phyloP scores from a whole-genome alignment of 2,888 invertebrate species.

The Melangyna quadrimaculata region DNA sequence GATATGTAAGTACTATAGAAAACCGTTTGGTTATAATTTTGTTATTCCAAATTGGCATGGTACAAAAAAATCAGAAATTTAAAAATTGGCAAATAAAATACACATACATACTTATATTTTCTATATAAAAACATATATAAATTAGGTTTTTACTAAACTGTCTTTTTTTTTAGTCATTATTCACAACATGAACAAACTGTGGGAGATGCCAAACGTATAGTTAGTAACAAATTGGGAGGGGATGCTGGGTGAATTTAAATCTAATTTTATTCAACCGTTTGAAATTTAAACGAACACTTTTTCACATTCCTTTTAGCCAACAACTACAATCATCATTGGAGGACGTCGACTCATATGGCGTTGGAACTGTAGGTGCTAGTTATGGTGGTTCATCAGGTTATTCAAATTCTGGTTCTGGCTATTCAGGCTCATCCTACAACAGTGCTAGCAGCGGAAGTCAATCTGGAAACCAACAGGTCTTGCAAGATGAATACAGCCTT shows the following conservation, averaged over 20 bases:
- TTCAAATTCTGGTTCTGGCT: constrained; percentile 23
- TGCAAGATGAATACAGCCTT: constrained; percentile 13
- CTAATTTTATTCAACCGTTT: constrained; percentile 28
- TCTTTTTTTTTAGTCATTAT: constrained; percentile 75
- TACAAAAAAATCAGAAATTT: constrained; percentile 65
- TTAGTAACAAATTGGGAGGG: constrained; percentile 71
- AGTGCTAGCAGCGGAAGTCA: constrained; percentile 18
- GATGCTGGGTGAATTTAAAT: constrained; percentile 66
- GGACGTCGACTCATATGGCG: constrained; percentile 75
- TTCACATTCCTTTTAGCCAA: background rate
- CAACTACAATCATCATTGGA: constrained; percentile 73
- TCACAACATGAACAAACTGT: constrained; percentile 78
- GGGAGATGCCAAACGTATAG: constrained; percentile 77
- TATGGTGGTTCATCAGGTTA: constrained; percentile 33
- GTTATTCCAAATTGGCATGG: constrained; percentile 76
- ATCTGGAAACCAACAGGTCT: constrained; percentile 39
- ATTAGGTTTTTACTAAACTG: background rate
- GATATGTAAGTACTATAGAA: constrained; percentile 78
- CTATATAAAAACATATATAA: too few relatives aligned
- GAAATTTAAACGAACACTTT: background rate
- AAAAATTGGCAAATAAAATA: constrained; percentile 38
- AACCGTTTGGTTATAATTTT: constrained; percentile 74
- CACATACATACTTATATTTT: background rate
- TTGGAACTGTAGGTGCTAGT: constrained; percentile 73
- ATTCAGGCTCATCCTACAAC: constrained; percentile 1